These are phyloP conservation scores for Mionectes macconnelli DNA, from an alignment of 2,113 vertebrate genomes.

Conservation along the genomic window DNA sequence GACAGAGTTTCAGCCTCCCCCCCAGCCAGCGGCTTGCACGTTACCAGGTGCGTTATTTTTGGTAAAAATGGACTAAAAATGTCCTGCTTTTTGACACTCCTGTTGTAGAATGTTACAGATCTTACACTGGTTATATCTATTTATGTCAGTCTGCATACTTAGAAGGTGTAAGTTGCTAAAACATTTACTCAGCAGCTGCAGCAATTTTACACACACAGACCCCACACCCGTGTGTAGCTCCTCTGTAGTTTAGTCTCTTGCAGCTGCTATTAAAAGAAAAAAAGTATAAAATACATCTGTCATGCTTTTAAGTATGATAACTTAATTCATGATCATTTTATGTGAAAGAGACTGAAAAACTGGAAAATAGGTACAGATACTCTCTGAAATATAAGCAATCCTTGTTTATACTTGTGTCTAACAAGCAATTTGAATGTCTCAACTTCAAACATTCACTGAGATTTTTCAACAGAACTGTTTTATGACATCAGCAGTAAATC, in stretches of 20 bases:
- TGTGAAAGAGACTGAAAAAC: not conserved
- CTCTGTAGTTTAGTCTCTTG: not conserved
- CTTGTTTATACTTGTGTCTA: not conserved
- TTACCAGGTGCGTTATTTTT: not conserved
- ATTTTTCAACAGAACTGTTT: not conserved
- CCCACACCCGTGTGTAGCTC: not conserved
- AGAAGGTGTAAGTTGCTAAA: not conserved
- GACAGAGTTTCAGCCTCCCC: not conserved
- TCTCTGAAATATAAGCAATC: constrained; percentile 22
- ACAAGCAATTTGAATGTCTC: constrained; percentile 20
- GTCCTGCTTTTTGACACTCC: not conserved
- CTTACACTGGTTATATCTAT: not conserved
- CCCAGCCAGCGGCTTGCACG: fast-evolving
- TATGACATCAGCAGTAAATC: not conserved
- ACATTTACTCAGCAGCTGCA: not conserved
- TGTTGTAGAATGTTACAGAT: not conserved
- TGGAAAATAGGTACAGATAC: not conserved
- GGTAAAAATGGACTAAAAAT: not conserved
- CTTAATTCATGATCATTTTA: not conserved
- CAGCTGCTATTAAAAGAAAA: not conserved
- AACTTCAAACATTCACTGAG: not conserved
- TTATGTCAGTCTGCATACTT: not conserved
- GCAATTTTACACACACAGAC: not conserved
- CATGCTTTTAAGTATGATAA: not conserved
- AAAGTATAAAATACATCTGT: not conserved